These are phyloP conservation scores for Aplysina aerophoba DNA, from an alignment of 37 sponge, comb jelly and placozoan genomes.

Conservation along the genomic window DNA sequence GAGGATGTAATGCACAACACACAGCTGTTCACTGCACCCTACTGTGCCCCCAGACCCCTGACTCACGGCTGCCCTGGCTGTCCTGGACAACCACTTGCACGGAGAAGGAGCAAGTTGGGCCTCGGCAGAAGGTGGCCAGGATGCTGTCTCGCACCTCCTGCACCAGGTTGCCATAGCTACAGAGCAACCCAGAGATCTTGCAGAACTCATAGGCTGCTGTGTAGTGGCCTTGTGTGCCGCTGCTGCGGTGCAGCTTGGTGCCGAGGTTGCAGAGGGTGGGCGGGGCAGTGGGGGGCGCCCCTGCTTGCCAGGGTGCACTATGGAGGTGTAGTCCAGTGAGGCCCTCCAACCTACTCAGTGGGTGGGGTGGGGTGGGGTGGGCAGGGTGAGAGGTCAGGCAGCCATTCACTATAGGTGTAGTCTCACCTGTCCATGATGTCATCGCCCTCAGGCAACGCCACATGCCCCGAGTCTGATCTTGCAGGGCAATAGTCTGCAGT, in stretches of 20 bases:
- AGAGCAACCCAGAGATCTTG: constrained; percentile 73
- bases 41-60: too few relatives aligned
- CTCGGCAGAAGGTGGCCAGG: constrained; percentile 68
- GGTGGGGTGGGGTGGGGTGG: too few relatives aligned
- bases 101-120: constrained; percentile 54
- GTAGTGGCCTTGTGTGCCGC: background rate
- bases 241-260: background rate
- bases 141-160: constrained; percentile 67
- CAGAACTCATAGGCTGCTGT: constrained; percentile 74
- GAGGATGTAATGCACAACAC: too few relatives aligned
- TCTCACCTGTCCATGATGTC: background rate
- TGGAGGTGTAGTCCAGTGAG: background rate
- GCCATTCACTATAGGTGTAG: background rate
- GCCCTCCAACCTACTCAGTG: background rate
- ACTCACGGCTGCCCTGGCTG: too few relatives aligned
- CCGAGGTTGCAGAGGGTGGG: background rate
- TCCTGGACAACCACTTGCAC: constrained; percentile 44
- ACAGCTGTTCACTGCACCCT: too few relatives aligned
- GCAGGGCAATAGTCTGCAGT: background rate
- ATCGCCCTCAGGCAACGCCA: background rate
- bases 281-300: background rate
- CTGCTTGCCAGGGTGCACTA: background rate
- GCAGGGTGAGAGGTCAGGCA: too few relatives aligned
- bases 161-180: constrained; percentile 71
- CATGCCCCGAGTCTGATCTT: constrained; percentile 18